Conservation (phyloP, 2,888 invertebrate species). For the Choreutis nemorana region DNA sequence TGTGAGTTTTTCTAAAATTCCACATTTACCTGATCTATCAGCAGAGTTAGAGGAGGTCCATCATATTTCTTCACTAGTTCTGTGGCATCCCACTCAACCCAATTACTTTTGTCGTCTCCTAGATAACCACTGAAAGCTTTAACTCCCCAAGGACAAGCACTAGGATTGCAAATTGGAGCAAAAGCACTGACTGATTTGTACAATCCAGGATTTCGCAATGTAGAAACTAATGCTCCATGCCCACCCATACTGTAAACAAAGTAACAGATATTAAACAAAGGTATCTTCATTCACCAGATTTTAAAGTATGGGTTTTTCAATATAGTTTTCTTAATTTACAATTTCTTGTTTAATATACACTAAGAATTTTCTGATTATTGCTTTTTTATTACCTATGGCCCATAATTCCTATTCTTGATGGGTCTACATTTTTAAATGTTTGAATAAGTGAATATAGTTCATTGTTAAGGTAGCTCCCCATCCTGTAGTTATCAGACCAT, state of each 20-base stretch:
- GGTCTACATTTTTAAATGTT: slow-evolving; percentile 71
- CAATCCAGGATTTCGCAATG: slow-evolving; percentile 87
- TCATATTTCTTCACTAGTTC: slow-evolving; percentile 81
- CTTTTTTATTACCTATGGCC: slow-evolving; percentile 73
- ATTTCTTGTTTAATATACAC: neutral
- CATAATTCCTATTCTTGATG: slow-evolving; percentile 76
- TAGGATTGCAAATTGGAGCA: slow-evolving; percentile 93
- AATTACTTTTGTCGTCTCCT: slow-evolving; percentile 72
- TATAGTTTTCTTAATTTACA: no score
- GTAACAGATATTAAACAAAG: neutral
- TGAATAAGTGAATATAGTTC: slow-evolving; percentile 81
- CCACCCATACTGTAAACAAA: slow-evolving; percentile 90
- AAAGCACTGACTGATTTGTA: slow-evolving; percentile 93
- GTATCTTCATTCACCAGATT: neutral
- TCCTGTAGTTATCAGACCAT: slow-evolving; percentile 92
- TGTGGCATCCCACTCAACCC: slow-evolving; percentile 91
- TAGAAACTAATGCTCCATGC: slow-evolving; percentile 92
- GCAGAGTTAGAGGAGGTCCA: slow-evolving; percentile 82
- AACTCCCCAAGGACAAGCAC: slow-evolving; percentile 84
- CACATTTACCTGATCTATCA: slow-evolving; percentile 84
- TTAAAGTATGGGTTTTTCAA: neutral
- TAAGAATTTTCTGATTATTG: neutral
- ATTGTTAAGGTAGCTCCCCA: slow-evolving; percentile 93
- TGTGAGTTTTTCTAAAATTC: neutral
- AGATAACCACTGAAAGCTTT: slow-evolving; percentile 87